phyloP scores from a whole-genome alignment of 1,140 invertebrate genomes.

The Campoletis sonorensis region DNA sequence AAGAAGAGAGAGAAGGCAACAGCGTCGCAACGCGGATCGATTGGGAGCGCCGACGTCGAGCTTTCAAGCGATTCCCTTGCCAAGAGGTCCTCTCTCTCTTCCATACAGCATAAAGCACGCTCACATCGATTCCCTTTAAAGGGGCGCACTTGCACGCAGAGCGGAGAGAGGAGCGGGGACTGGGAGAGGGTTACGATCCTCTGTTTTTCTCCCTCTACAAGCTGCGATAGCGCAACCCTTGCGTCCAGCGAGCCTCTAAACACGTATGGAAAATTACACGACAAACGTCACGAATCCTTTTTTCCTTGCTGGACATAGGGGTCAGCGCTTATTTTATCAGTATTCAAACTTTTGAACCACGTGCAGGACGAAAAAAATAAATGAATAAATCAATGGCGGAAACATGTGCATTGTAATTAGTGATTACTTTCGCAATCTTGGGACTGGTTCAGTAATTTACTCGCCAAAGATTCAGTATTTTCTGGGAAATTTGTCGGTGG shows the following conservation, averaged over 20 bases:
- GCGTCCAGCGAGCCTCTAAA: slow-evolving; percentile 57
- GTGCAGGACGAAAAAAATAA: not conserved
- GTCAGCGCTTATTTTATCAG: not conserved
- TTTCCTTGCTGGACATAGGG: not conserved
- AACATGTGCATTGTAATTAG: too few species aligned
- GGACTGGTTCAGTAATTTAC: too few species aligned
- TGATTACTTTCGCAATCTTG: too few species aligned
- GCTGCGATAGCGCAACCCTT: slow-evolving; percentile 49
- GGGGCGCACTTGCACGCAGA: slow-evolving; percentile 33
- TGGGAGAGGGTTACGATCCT: slow-evolving; percentile 16
- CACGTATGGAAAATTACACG: slow-evolving; percentile 50
- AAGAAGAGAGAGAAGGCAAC: slow-evolving; percentile 39
- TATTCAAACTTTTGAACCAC: not conserved
- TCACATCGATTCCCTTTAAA: slow-evolving; percentile 59
- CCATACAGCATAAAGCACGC: slow-evolving; percentile 28
- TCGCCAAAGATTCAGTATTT: too few species aligned
- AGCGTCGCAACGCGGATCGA: slow-evolving; percentile 58
- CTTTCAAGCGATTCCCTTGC: slow-evolving; percentile 56
- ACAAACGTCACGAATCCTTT: slow-evolving; percentile 33
- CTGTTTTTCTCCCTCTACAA: slow-evolving; percentile 50
- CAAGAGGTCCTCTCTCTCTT: slow-evolving; percentile 17
- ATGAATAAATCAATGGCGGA: not conserved
- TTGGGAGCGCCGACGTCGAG: slow-evolving; percentile 53
- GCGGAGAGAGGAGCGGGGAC: not conserved
- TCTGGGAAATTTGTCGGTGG: too few species aligned